Evolutionary conservation across 2,888 invertebrate genomes (phyloP).

Genomic region (Acanthopleura granulata): DNA sequence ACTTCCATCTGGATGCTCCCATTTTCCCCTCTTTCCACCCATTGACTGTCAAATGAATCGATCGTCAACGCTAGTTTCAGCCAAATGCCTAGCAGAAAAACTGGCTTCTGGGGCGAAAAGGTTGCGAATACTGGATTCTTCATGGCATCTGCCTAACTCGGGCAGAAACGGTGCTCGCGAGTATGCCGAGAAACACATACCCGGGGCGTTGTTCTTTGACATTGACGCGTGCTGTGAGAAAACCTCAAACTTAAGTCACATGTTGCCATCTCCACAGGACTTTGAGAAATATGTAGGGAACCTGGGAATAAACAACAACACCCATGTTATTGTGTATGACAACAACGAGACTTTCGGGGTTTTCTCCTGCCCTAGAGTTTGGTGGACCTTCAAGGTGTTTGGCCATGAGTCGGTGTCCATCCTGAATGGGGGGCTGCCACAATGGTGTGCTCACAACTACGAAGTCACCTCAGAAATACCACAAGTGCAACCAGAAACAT

Average conservation of each 20-base stretch:
- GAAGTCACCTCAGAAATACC: constrained; percentile 33
- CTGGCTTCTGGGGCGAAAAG: constrained; percentile 34
- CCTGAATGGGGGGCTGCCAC: constrained; percentile 59
- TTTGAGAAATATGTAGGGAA: constrained; percentile 60
- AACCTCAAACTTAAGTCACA: constrained; percentile 48
- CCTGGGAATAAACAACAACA: constrained; percentile 56
- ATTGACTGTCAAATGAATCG: constrained; percentile 4
- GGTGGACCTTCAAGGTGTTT: constrained; percentile 64
- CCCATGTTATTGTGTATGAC: constrained; percentile 64
- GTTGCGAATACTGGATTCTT: constrained; percentile 56
- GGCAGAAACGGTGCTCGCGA: constrained; percentile 50
- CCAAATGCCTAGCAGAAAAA: constrained; percentile 35
- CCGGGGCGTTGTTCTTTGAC: constrained; percentile 63
- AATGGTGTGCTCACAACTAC: constrained; percentile 47
- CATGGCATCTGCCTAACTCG: constrained; percentile 58
- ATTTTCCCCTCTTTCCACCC: neutral
- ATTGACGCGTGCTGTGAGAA: constrained; percentile 59
- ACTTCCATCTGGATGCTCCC: neutral
- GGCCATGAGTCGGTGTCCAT: constrained; percentile 59
- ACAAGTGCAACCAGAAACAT: constrained; percentile 32
- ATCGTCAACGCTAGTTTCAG: constrained; percentile 31
- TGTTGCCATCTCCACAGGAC: constrained; percentile 50
- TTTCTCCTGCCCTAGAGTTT: constrained; percentile 59
- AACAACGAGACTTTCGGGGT: constrained; percentile 49
- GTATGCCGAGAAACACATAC: constrained; percentile 57